These are phyloP conservation scores for Drosophila hamatofila DNA, from an alignment of 2,888 invertebrate species.

Conservation along the genomic window DNA sequence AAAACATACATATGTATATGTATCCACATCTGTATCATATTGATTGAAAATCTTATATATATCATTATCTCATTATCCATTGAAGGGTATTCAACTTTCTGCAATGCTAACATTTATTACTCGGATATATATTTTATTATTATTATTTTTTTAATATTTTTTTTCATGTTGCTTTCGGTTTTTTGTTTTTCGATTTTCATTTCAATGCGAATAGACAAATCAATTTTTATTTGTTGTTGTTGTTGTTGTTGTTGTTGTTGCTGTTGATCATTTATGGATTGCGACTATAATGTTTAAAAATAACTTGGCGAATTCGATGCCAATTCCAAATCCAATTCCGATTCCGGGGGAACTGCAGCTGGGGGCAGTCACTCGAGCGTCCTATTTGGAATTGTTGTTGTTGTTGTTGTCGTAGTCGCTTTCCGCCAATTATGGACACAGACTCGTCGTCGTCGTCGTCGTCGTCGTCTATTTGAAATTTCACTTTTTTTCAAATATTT, in stretches of 20 bases:
- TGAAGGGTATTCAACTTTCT: slow-evolving; percentile 11
- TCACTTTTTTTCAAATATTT: slow-evolving; percentile 52
- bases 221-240: slow-evolving; percentile 4
- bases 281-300: slow-evolving; percentile 23
- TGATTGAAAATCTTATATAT: too few species aligned
- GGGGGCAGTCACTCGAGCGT: slow-evolving; percentile 63
- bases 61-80: too few species aligned
- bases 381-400: slow-evolving; percentile 50
- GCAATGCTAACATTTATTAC: neutral
- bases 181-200: slow-evolving; percentile 64
- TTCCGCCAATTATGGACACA: slow-evolving; percentile 65
- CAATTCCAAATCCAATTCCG: slow-evolving; percentile 26
- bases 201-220: slow-evolving; percentile 55
- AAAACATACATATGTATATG: too few species aligned
- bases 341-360: slow-evolving; percentile 15
- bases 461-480: slow-evolving; percentile 52
- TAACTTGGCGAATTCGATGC: slow-evolving; percentile 30
- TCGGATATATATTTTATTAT: neutral
- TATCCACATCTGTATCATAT: too few species aligned
- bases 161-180: slow-evolving; percentile 12
- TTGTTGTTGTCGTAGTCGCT: slow-evolving; percentile 41
- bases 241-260: slow-evolving; percentile 10
- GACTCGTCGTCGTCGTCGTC: slow-evolving; percentile 13
- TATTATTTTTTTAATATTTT: slow-evolving; percentile 10
- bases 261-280: slow-evolving; percentile 36